phyloP scores from a whole-genome alignment of 2,888 invertebrate species.

The Lypha dubia region DNA sequence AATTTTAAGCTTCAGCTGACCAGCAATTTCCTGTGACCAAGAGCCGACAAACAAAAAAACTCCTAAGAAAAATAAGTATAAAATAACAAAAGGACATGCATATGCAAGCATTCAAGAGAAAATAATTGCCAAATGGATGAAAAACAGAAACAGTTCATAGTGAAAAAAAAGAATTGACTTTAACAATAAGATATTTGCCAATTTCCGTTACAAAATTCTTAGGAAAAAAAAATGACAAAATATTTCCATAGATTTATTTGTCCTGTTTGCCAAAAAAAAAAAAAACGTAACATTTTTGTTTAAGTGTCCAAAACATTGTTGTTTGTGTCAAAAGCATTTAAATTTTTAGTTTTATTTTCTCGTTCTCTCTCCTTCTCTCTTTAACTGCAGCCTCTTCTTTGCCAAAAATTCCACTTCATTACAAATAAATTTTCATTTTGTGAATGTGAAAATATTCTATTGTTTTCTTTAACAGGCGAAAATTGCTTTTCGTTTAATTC shows the following conservation, averaged over 20 bases:
- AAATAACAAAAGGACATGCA: constrained; percentile 75
- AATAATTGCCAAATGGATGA: constrained; percentile 74
- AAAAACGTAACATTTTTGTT: constrained; percentile 75
- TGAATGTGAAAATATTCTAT: constrained; percentile 53
- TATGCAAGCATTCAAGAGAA: constrained; percentile 78
- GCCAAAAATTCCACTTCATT: constrained; percentile 69
- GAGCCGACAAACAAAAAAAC: neutral
- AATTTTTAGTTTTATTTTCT: constrained; percentile 73
- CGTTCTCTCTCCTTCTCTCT: too few species aligned
- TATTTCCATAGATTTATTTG: constrained; percentile 56
- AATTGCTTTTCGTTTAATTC: neutral
- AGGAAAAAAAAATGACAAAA: constrained; percentile 33
- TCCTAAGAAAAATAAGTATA: constrained; percentile 19
- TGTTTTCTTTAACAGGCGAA: neutral
- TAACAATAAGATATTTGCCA: constrained; percentile 77
- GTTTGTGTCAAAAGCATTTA: constrained; percentile 79
- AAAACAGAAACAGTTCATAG: constrained; percentile 66
- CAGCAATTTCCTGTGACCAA: constrained; percentile 73
- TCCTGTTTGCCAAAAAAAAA: neutral
- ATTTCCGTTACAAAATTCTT: constrained; percentile 76
- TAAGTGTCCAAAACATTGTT: constrained; percentile 81
- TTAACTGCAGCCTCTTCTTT: constrained; percentile 73
- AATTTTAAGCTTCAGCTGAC: constrained; percentile 74
- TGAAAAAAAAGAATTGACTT: constrained; percentile 67
- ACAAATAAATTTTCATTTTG: constrained; percentile 59